phyloP scores from a whole-genome alignment of 1,140 invertebrate species.

The Mya arenaria region DNA sequence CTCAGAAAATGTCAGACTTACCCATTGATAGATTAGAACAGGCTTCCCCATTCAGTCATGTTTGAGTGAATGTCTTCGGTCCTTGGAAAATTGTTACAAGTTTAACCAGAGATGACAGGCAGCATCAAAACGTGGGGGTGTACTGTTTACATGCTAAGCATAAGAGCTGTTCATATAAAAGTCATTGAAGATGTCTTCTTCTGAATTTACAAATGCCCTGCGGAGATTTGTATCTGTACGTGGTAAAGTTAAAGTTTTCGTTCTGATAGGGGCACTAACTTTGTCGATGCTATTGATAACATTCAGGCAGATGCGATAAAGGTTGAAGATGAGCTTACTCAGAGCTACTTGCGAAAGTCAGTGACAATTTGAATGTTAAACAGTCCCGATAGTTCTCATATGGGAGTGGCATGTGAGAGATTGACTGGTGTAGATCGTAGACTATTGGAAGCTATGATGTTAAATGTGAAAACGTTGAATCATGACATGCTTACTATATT shows the following conservation, averaged over 20 bases:
- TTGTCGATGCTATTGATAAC: neutral
- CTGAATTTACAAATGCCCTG: slow-evolving; percentile 1
- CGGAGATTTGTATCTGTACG: neutral
- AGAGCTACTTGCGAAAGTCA: slow-evolving; percentile 3
- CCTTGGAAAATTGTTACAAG: neutral
- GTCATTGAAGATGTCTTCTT: neutral
- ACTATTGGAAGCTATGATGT: slow-evolving; percentile 33
- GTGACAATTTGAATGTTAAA: slow-evolving; percentile 37
- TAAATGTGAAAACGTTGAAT: slow-evolving; percentile 1
- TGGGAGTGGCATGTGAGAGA: neutral
- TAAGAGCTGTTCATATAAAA: slow-evolving; percentile 5
- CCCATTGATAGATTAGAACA: neutral
- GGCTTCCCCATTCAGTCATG: neutral
- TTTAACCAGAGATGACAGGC: neutral
- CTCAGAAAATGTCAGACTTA: neutral
- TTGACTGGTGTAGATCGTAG: slow-evolving; percentile 44
- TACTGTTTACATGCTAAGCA: slow-evolving; percentile 6
- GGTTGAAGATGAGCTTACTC: neutral
- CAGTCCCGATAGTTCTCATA: slow-evolving; percentile 41
- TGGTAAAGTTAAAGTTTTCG: neutral
- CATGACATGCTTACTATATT: slow-evolving; percentile 38
- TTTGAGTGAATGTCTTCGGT: neutral
- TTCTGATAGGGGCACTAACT: slow-evolving; percentile 5
- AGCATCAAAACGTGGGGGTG: neutral
- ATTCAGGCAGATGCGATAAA: neutral